phyloP scores from a whole-genome alignment of 2,113 vertebrate genomes.

The Hirundichthys speculiger region DNA sequence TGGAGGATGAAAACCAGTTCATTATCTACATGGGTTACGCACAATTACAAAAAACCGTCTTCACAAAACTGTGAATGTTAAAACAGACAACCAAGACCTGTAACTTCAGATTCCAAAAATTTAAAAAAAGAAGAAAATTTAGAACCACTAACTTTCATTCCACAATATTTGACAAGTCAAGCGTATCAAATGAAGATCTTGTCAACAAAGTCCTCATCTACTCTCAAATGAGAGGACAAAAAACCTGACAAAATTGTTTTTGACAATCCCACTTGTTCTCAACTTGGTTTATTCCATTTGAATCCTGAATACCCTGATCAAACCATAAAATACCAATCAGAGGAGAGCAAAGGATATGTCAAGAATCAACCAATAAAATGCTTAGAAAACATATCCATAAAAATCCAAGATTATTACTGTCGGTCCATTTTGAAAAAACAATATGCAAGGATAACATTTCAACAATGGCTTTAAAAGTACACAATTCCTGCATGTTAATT shows the following conservation, averaged over 20 bases:
- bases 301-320: constrained; percentile 69
- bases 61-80: constrained; percentile 20
- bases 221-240: constrained; percentile 19
- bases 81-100: constrained; percentile 35
- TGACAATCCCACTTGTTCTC: constrained; percentile 21
- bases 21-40: constrained; percentile 40
- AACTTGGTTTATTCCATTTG: constrained; percentile 49
- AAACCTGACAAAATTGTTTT: constrained; percentile 2
- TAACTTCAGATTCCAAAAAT: constrained; percentile 44
- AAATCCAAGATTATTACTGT: constrained; percentile 36
- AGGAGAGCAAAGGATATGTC: constrained; percentile 19
- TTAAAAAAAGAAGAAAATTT: constrained; percentile 21
- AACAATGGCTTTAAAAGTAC: constrained; percentile 74
- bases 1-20: constrained; percentile 45
- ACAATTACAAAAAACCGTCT: constrained; percentile 48
- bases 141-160: constrained; percentile 12
- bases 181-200: constrained; percentile 26
- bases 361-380: constrained; percentile 42
- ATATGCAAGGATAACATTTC: constrained; percentile 40
- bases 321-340: constrained; percentile 51
- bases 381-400: constrained; percentile 20
- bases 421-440: constrained; percentile 51
- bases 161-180: constrained; percentile 10
- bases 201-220: constrained; percentile 26
- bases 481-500: constrained; percentile 72